Percentiles rank a stretch among this genome's conserved stretches.
phyloP scores from a whole-genome alignment of 1,140 invertebrate species.

The Nomia melanderi region DNA sequence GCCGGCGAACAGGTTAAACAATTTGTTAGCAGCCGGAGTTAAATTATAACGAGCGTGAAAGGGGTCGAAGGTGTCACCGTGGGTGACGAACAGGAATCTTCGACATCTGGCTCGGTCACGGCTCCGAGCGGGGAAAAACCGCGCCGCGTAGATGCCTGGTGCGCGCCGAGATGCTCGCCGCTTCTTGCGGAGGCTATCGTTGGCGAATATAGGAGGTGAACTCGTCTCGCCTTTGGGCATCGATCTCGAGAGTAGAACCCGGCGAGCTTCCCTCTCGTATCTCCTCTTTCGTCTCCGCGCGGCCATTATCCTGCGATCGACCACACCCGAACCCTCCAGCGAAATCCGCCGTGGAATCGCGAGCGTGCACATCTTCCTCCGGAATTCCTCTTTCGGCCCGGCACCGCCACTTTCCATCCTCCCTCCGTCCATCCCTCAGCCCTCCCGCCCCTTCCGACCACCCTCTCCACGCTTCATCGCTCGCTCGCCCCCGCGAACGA shows the following conservation, averaged over 20 bases:
- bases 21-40: too few relatives aligned
- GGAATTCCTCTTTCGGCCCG: constrained; percentile 23
- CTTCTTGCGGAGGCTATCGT: constrained; percentile 30
- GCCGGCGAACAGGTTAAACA: too few relatives aligned
- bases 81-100: neutral
- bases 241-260: constrained; percentile 60
- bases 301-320: constrained; percentile 46
- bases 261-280: constrained; percentile 2
- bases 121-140: neutral
- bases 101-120: neutral
- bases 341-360: constrained; percentile 13
- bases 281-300: constrained; percentile 22
- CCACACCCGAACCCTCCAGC: constrained; percentile 29
- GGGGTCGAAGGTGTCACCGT: too few relatives aligned
- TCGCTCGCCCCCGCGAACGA: too few relatives aligned
- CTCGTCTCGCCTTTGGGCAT: constrained; percentile 66
- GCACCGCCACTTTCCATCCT: neutral
- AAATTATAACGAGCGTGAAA: too few relatives aligned
- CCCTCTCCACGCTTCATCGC: too few relatives aligned
- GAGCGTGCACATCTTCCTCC: constrained; percentile 26
- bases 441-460: too few relatives aligned
- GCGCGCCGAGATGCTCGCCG: constrained; percentile 37
- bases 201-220: constrained; percentile 34
- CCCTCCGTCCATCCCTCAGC: too few relatives aligned
- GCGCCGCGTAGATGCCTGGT: constrained; percentile 30